A percentile compares a stretch with the other conserved stretches of the same genome.
These are phyloP conservation scores for Ryuthela nishihirai DNA, from an alignment of 2,888 invertebrate genomes.

Conservation along the genomic window DNA sequence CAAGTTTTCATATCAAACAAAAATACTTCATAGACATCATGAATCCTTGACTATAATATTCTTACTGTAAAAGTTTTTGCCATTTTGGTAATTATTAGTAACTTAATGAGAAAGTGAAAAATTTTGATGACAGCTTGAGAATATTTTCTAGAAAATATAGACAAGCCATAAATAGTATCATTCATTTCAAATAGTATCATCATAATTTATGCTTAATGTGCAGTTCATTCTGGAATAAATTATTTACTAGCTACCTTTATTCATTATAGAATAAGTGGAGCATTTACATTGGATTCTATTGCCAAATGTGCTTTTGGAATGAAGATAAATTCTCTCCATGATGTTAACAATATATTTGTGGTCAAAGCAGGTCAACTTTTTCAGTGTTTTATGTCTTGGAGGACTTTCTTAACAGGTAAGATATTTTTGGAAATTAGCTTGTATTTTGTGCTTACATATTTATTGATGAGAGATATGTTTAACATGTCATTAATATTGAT, in stretches of 20 bases:
- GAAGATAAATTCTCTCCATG: constrained; percentile 16
- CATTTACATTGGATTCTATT: constrained; percentile 24
- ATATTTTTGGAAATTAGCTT: background rate
- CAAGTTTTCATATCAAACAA: too few species aligned
- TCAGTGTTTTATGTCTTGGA: constrained; percentile 5
- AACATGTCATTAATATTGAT: too few species aligned
- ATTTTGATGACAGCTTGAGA: background rate
- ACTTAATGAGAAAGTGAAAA: background rate
- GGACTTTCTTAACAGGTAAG: constrained; percentile 14
- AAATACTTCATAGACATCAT: too few species aligned
- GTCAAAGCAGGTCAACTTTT: constrained; percentile 27
- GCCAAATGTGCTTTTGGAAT: constrained; percentile 34
- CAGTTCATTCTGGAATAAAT: too few species aligned
- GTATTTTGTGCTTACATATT: background rate
- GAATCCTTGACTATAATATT: too few species aligned
- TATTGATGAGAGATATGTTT: background rate
- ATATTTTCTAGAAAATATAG: background rate
- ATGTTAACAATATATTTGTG: constrained; percentile 21
- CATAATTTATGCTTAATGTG: background rate
- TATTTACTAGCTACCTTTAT: too few species aligned
- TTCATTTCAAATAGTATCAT: background rate
- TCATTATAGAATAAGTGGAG: constrained; percentile 11
- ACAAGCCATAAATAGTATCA: background rate
- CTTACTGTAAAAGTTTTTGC: too few species aligned
- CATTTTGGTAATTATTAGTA: too few species aligned